Conservation (phyloP, 2,888 invertebrate genomes). For the Lepidochrysops patricia region DNA sequence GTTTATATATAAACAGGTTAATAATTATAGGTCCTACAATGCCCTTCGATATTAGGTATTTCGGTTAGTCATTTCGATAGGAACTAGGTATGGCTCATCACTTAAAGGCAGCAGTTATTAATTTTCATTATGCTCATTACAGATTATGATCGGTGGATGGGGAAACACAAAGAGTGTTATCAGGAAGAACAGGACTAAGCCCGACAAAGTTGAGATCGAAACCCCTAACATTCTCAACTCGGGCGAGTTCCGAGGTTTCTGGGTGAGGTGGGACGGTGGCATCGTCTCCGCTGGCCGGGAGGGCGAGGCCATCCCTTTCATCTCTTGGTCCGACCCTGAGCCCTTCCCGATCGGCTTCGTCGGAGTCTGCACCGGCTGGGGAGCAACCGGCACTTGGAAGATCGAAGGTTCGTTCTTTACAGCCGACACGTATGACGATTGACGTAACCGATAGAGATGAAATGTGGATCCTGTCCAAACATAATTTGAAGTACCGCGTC, state of each 20-base stretch:
- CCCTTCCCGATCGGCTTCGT: slow-evolving; percentile 82
- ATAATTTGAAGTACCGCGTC: too few species aligned
- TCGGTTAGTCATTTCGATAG: neutral
- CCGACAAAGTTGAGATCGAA: slow-evolving; percentile 80
- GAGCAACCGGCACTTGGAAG: slow-evolving; percentile 86
- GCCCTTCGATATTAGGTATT: too few species aligned
- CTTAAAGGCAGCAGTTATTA: neutral
- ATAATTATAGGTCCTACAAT: too few species aligned
- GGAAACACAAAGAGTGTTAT: slow-evolving; percentile 88
- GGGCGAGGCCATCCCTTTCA: slow-evolving; percentile 80
- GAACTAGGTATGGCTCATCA: neutral
- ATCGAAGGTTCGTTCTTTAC: slow-evolving; percentile 78
- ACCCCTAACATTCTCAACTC: slow-evolving; percentile 83
- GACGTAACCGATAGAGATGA: too few species aligned
- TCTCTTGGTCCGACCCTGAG: slow-evolving; percentile 81
- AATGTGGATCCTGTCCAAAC: too few species aligned
- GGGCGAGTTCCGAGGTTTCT: slow-evolving; percentile 87
- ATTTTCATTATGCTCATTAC: slow-evolving; percentile 19
- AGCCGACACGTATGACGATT: too few species aligned
- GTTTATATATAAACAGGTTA: too few species aligned
- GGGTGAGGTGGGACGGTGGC: slow-evolving; percentile 85
- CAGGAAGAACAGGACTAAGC: slow-evolving; percentile 83
- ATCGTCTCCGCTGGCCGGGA: slow-evolving; percentile 82
- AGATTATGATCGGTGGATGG: slow-evolving; percentile 93
- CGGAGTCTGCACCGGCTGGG: slow-evolving; percentile 91